Evolutionary conservation across 2,888 invertebrate species (phyloP).

Genomic region (Macrophya annulata): DNA sequence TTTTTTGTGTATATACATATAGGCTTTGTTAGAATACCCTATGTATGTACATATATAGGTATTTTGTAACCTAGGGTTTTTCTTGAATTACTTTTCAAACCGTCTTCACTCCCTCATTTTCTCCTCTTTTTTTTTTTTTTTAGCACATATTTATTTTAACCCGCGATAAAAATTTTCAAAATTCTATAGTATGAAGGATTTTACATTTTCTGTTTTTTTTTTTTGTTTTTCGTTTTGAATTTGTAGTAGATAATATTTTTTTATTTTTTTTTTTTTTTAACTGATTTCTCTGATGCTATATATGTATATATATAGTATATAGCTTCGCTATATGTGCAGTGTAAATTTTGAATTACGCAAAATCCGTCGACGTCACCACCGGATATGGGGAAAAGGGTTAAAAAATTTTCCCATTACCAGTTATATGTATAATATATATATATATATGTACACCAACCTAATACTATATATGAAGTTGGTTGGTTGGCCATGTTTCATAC

Average conservation of each 20-base stretch:
- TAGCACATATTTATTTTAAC: neutral
- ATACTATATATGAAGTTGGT: neutral
- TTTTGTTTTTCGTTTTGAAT: neutral
- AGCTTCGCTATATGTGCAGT: neutral
- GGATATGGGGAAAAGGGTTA: constrained; percentile 71
- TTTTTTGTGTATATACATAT: neutral
- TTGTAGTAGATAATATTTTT: too few relatives aligned
- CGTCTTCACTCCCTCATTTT: too few relatives aligned
- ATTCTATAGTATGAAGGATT: too few relatives aligned
- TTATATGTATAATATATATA: neutral
- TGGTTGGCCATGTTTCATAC: constrained; percentile 66
- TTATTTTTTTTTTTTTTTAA: neutral
- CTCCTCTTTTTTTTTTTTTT: neutral
- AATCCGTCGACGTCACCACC: constrained; percentile 63
- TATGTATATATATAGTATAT: too few relatives aligned
- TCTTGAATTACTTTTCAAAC: too few relatives aligned
- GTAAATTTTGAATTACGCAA: constrained; percentile 35
- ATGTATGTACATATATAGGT: neutral
- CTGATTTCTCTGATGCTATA: neutral
- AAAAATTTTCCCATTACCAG: constrained; percentile 69
- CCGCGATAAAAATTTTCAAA: too few relatives aligned
- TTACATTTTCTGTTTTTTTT: too few relatives aligned
- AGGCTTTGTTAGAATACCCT: neutral
- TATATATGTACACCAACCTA: neutral
- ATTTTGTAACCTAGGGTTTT: too few relatives aligned